phyloP scores from a whole-genome alignment of 1,140 invertebrate genomes.

The Lepidurus arcticus region DNA sequence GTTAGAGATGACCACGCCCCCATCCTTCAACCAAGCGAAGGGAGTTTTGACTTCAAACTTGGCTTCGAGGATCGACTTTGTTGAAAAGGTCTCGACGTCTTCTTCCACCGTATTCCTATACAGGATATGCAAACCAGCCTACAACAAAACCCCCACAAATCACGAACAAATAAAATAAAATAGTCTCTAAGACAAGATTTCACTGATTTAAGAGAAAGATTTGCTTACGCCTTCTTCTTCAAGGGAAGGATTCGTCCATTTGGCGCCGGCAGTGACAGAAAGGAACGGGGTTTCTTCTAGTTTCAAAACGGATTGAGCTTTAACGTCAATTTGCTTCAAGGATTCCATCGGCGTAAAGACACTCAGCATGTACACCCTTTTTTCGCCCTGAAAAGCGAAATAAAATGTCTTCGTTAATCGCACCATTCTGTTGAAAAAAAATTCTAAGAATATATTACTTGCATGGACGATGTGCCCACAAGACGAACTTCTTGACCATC shows the following conservation, averaged over 20 bases:
- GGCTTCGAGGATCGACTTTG: background rate
- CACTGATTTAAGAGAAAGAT: too few relatives aligned
- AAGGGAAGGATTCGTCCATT: conserved; percentile 11
- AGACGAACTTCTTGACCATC: background rate
- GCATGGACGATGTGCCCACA: background rate
- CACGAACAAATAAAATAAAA: background rate
- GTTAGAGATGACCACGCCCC: background rate
- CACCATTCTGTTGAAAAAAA: background rate
- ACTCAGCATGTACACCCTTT: background rate
- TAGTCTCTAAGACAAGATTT: background rate
- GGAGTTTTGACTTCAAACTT: conserved; percentile 12
- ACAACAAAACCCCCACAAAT: background rate
- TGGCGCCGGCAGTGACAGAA: conserved; percentile 12
- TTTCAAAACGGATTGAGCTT: background rate
- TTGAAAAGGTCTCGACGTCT: background rate
- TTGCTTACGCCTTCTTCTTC: conserved; percentile 23
- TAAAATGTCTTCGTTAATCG: background rate
- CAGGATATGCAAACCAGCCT: background rate
- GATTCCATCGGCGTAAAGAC: background rate
- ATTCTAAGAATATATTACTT: background rate
- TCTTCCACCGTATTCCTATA: conserved; percentile 9
- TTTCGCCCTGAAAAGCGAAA: conserved; percentile 23
- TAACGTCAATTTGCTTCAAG: background rate
- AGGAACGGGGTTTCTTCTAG: background rate
- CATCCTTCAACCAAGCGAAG: conserved; percentile 3